Conservation (phyloP, 2,888 invertebrate genomes). For the Lordiphosa fenestrarum region DNA sequence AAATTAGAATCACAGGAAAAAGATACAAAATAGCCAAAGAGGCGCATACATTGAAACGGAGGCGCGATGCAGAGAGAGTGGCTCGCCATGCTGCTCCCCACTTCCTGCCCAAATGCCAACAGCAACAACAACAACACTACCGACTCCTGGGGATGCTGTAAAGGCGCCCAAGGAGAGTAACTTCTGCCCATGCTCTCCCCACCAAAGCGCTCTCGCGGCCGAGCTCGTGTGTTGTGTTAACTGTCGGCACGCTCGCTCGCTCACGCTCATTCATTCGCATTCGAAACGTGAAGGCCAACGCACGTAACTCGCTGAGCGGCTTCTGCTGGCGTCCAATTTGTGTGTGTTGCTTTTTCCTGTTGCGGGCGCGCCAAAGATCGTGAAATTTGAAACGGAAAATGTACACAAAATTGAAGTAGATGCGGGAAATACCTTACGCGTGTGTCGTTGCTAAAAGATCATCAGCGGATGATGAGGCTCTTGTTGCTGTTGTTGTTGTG, state of each 20-base stretch:
- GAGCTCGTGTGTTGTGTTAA: constrained; percentile 24
- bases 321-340: background rate
- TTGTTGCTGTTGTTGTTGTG: constrained; percentile 34
- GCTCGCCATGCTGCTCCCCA: constrained; percentile 31
- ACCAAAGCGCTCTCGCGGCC: constrained; percentile 16
- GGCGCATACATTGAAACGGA: constrained; percentile 30
- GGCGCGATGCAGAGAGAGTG: constrained; percentile 28
- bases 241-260: constrained; percentile 5
- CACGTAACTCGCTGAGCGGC: constrained; percentile 30
- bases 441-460: constrained; percentile 18
- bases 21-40: constrained; percentile 42
- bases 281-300: constrained; percentile 42
- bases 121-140: constrained; percentile 33
- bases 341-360: constrained; percentile 14
- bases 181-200: constrained; percentile 2
- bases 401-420: constrained; percentile 3
- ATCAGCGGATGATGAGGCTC: constrained; percentile 20
- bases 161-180: constrained; percentile 20
- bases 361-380: constrained; percentile 22
- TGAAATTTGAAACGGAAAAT: constrained; percentile 27
- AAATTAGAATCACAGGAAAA: constrained; percentile 62
- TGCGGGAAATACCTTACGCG: constrained; percentile 25
- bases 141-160: constrained; percentile 60
- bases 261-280: constrained; percentile 34
- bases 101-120: constrained; percentile 45